Percentiles rank a stretch among this genome's conserved stretches.
These are phyloP conservation scores for Myotis vivesi DNA, from an alignment of 2,797 vertebrate species.

Conservation along the genomic window DNA sequence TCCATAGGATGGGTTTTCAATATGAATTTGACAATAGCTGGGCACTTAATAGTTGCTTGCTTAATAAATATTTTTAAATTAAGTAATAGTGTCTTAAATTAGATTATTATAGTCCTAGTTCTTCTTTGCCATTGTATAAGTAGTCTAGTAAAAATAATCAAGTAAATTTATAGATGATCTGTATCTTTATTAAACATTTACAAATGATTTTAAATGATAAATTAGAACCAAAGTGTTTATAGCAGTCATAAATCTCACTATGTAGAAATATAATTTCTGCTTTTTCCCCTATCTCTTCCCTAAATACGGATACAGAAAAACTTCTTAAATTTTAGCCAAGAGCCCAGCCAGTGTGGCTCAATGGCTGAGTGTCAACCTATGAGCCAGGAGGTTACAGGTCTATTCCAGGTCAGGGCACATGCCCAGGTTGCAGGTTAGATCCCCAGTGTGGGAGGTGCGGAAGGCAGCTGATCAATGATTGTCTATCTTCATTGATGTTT, in stretches of 20 bases:
- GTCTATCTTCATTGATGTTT: too few species aligned
- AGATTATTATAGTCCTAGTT: background rate
- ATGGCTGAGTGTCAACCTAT: too few species aligned
- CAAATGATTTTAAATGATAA: background rate
- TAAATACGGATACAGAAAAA: background rate
- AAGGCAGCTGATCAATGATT: too few species aligned
- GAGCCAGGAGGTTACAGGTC: too few species aligned
- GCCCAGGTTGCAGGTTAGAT: too few species aligned
- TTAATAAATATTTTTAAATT: background rate
- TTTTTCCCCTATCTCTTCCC: background rate
- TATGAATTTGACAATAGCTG: background rate
- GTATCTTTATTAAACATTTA: background rate
- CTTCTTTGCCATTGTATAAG: background rate
- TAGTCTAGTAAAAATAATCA: background rate
- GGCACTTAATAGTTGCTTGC: background rate
- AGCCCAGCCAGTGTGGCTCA: background rate
- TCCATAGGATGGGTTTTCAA: background rate
- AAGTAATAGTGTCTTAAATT: background rate
- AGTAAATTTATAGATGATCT: background rate
- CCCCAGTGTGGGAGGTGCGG: too few species aligned
- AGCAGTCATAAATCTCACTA: background rate
- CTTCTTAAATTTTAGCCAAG: background rate
- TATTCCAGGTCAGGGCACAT: too few species aligned
- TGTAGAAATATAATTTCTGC: background rate
- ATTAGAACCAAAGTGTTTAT: background rate